Conservation (phyloP, 64 coral and sea anemone genomes). For the Dendronephthya gigantea region DNA sequence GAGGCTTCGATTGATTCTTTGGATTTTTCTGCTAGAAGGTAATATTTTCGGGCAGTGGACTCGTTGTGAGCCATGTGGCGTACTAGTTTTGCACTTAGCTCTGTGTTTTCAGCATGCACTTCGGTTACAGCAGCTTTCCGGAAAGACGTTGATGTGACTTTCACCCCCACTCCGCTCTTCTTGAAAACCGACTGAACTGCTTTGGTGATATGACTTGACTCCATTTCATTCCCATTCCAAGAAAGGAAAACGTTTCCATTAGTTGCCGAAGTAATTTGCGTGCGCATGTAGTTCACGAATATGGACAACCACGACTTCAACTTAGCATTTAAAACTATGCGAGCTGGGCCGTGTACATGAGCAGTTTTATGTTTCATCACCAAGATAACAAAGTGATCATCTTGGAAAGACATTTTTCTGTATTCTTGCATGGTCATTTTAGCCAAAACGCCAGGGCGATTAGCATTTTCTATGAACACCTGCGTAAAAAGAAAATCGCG, state of each 20-base stretch:
- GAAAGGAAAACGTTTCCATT: slow-evolving; percentile 44
- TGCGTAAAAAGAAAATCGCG: slow-evolving; percentile 44
- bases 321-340: slow-evolving; percentile 38
- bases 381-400: slow-evolving; percentile 39
- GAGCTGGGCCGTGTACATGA: slow-evolving; percentile 50
- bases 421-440: slow-evolving; percentile 56
- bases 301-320: slow-evolving; percentile 50
- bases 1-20: slow-evolving; percentile 21
- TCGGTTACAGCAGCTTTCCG: slow-evolving; percentile 49
- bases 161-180: slow-evolving; percentile 30
- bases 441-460: slow-evolving; percentile 42
- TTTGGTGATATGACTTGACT: slow-evolving; percentile 48
- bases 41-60: slow-evolving; percentile 41
- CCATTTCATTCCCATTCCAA: slow-evolving; percentile 53
- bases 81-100: slow-evolving; percentile 21
- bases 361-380: slow-evolving; percentile 62
- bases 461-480: slow-evolving; percentile 34
- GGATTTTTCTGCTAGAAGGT: slow-evolving; percentile 46
- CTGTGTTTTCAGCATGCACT: slow-evolving; percentile 22
- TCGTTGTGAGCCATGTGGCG: slow-evolving; percentile 50
- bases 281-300: slow-evolving; percentile 27
- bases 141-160: slow-evolving; percentile 40
- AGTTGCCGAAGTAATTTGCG: slow-evolving; percentile 6
- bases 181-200: slow-evolving; percentile 47
- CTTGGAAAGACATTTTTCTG: neutral